Percentiles rank a stretch among this genome's conserved stretches.
Conservation (phyloP, 2,888 invertebrate species). For the Brachyptera risi region DNA sequence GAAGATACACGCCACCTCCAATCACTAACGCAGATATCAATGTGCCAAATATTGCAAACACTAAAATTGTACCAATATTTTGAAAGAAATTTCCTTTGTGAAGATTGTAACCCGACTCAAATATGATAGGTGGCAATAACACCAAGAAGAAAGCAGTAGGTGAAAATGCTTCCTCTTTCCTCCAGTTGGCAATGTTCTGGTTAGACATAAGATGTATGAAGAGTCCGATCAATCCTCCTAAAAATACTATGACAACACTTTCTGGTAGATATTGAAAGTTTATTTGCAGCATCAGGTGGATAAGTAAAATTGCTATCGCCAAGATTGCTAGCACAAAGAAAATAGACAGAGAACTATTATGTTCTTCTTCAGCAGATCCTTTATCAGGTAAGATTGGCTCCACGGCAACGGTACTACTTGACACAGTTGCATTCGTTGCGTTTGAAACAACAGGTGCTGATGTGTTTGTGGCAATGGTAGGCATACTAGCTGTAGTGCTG, state of each 20-base stretch:
- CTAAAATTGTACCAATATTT: constrained; percentile 97
- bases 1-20: constrained; percentile 90
- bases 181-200: constrained; percentile 88
- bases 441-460: neutral
- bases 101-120: constrained; percentile 97
- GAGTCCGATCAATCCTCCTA: constrained; percentile 90
- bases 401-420: constrained; percentile 41
- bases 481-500: neutral
- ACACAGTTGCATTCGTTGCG: neutral
- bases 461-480: neutral
- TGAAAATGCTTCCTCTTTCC: constrained; percentile 96
- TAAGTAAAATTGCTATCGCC: constrained; percentile 88
- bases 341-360: constrained; percentile 94
- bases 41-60: constrained; percentile 97
- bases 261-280: constrained; percentile 97
- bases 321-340: constrained; percentile 96
- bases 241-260: constrained; percentile 93
- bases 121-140: constrained; percentile 95
- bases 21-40: constrained; percentile 95
- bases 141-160: constrained; percentile 98
- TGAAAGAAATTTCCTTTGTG: constrained; percentile 96
- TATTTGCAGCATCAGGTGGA: constrained; percentile 91
- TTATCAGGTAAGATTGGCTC: constrained; percentile 82
- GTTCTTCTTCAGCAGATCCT: constrained; percentile 91
- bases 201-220: constrained; percentile 85